phyloP scores from a whole-genome alignment of 2,113 vertebrate genomes.

The Craseonycteris thonglongyai region DNA sequence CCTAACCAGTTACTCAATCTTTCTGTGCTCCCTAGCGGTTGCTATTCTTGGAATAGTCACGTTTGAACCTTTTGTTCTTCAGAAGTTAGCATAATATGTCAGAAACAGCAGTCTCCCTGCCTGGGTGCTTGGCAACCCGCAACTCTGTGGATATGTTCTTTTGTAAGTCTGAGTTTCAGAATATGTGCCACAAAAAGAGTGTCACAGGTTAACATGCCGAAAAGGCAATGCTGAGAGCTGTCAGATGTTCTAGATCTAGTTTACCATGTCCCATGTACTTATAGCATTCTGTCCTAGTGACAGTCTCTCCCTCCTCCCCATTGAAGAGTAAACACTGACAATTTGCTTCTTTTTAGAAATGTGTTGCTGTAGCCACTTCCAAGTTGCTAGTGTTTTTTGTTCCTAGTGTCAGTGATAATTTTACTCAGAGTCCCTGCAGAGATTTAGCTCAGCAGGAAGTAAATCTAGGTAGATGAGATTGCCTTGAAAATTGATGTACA shows the following conservation, averaged over 20 bases:
- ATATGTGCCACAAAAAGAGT: not conserved
- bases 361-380: not conserved
- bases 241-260: conserved; percentile 4
- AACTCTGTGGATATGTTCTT: not conserved
- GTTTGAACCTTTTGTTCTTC: conserved; percentile 27
- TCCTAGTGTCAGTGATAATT: conserved; percentile 43
- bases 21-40: not conserved
- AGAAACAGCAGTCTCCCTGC: conserved; percentile 29
- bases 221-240: not conserved
- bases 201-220: not conserved
- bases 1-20: not conserved
- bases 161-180: not conserved
- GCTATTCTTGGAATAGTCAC: not conserved
- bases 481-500: conserved; percentile 27
- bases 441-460: conserved; percentile 35
- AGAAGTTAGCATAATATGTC: conserved; percentile 43
- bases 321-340: not conserved
- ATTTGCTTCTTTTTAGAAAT: conserved; percentile 29
- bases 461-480: conserved; percentile 43
- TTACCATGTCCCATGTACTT: not conserved
- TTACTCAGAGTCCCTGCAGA: conserved; percentile 32
- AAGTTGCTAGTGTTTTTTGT: conserved; percentile 35
- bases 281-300: not conserved
- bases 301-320: not conserved
- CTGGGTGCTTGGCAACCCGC: conserved; percentile 44